Percentiles rank a stretch among this genome's conserved stretches.
phyloP scores from a whole-genome alignment of 1,140 invertebrate genomes.

The Trachelipus rathkii region DNA sequence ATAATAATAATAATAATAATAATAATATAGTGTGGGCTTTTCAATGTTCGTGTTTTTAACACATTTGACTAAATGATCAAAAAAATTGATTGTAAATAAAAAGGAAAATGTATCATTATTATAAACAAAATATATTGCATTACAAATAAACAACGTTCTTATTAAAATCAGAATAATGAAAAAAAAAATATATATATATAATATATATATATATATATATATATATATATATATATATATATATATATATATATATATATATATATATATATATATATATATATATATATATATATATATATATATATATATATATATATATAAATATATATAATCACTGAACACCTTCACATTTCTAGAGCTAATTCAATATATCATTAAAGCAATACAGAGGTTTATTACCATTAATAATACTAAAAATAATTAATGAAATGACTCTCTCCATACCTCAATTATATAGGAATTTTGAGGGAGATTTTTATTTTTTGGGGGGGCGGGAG shows the following conservation, averaged over 20 bases:
- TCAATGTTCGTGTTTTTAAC: too few species aligned
- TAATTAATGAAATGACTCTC: too few species aligned
- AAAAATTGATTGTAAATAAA: too few species aligned
- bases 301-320: constrained; percentile 7
- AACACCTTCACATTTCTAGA: neutral
- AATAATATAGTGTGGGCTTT: too few species aligned
- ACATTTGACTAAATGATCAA: too few species aligned
- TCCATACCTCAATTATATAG: too few species aligned
- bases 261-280: neutral
- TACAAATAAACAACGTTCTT: too few species aligned
- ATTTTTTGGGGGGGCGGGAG: neutral
- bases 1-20: too few species aligned
- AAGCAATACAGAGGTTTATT: too few species aligned
- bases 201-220: neutral
- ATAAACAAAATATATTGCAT: too few species aligned
- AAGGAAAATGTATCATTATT: too few species aligned
- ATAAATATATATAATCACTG: neutral
- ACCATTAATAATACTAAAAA: too few species aligned
- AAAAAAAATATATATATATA: neutral
- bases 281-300: neutral
- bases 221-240: neutral
- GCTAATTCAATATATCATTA: neutral
- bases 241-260: neutral
- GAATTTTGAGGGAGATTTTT: neutral
- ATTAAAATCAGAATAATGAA: neutral